Conservation (phyloP, 2,113 vertebrate species). For the Proteles cristata region DNA sequence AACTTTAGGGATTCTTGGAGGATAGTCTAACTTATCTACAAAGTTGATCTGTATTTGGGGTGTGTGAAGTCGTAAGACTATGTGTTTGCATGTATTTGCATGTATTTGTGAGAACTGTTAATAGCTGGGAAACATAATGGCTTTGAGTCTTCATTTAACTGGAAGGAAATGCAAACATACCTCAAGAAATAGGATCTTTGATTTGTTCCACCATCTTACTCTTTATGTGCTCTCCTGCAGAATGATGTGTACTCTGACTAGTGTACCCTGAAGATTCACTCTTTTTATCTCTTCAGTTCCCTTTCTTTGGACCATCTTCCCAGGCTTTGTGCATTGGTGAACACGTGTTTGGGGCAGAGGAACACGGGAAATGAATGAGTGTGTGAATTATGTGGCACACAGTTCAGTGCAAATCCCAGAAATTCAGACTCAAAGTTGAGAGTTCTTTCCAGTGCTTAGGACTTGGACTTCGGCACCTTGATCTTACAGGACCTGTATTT, state of each 20-base stretch:
- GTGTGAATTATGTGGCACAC: rapidly evolving
- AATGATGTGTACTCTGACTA: rapidly evolving
- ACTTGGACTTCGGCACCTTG: background rate
- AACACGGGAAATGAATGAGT: rapidly evolving
- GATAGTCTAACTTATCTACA: too few relatives aligned
- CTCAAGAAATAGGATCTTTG: background rate
- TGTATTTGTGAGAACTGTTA: background rate
- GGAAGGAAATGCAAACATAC: background rate
- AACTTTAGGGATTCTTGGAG: background rate
- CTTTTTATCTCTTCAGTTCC: background rate
- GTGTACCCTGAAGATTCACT: background rate
- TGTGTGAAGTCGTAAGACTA: background rate
- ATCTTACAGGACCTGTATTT: background rate
- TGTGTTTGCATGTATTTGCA: background rate
- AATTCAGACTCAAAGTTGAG: background rate
- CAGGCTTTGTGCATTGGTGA: too few relatives aligned
- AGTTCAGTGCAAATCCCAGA: too few relatives aligned
- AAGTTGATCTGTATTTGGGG: background rate
- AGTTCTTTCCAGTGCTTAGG: background rate
- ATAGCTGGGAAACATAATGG: background rate
- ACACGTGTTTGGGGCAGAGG: too few relatives aligned
- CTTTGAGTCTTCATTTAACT: background rate
- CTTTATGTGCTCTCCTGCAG: background rate
- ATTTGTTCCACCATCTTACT: too few relatives aligned
- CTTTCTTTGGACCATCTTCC: background rate